Percentiles rank a stretch among this genome's conserved stretches.
Conservation (phyloP, 53 echinoderm and acorn worm species). For the Paracentrotus lividus region DNA sequence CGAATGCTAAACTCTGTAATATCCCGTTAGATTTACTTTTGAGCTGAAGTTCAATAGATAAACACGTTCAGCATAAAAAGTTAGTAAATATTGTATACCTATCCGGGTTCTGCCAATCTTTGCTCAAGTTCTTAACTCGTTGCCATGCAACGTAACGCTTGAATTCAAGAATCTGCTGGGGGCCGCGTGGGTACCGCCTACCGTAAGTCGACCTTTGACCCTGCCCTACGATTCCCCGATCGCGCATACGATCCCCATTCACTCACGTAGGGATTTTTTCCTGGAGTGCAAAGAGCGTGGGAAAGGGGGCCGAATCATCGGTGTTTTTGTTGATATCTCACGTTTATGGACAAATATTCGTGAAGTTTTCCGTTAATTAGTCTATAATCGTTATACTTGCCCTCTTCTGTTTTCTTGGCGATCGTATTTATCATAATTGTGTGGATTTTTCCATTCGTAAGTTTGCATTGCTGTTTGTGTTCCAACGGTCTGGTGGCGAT, state of each 20-base stretch:
- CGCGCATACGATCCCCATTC: neutral
- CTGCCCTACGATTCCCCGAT: conserved; percentile 31
- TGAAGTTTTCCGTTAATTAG: neutral
- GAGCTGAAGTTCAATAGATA: conserved; percentile 7
- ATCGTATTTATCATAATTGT: neutral
- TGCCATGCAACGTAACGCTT: conserved; percentile 68
- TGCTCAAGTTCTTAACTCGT: conserved; percentile 66
- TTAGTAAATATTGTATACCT: conserved; percentile 21
- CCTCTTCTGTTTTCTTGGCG: neutral
- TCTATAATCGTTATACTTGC: neutral
- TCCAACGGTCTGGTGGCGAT: conserved; percentile 1
- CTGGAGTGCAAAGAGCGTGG: conserved; percentile 56
- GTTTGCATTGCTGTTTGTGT: neutral
- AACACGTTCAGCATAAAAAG: conserved; percentile 21
- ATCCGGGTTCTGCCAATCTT: conserved; percentile 59
- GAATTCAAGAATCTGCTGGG: conserved; percentile 71
- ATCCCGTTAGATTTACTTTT: conserved; percentile 50
- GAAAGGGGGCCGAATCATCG: conserved; percentile 41
- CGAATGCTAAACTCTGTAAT: neutral
- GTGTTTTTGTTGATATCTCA: conserved; percentile 13
- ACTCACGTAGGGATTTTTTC: neutral
- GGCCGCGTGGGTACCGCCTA: conserved; percentile 74
- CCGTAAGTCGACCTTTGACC: conserved; percentile 71
- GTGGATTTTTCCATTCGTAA: conserved; percentile 7
- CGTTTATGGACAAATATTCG: neutral